Conservation (phyloP, 2,888 invertebrate species). For the Eristalis arbustorum region DNA sequence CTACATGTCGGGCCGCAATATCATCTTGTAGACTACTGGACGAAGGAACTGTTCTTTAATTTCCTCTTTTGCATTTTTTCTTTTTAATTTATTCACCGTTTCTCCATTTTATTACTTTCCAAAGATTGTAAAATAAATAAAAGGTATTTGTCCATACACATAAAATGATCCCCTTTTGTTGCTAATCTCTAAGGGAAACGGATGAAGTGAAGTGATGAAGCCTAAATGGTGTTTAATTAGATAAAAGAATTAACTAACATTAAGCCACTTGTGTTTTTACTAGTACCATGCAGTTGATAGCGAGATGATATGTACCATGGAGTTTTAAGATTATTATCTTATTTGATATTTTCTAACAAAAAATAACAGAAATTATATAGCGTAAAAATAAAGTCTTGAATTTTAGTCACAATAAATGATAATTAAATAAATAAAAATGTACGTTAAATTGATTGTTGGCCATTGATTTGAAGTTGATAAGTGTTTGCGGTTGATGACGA, state of each 20-base stretch:
- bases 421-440: not conserved
- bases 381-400: constrained; percentile 61
- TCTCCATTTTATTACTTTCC: not conserved
- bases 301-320: constrained; percentile 8
- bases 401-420: constrained; percentile 66
- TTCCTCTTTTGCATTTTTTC: not conserved
- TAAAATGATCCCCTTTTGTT: not conserved
- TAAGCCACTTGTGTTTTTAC: constrained; percentile 30
- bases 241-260: constrained; percentile 21
- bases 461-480: not conserved
- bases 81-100: not conserved
- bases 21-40: not conserved
- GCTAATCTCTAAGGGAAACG: not conserved
- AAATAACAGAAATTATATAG: constrained; percentile 42
- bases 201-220: not conserved
- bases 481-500: not conserved
- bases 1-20: not conserved
- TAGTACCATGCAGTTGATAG: not conserved
- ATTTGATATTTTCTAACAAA: constrained; percentile 39
- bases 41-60: not conserved
- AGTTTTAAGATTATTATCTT: constrained; percentile 43
- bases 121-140: not conserved
- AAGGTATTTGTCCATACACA: not conserved
- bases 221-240: constrained; percentile 23
- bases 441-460: not conserved